phyloP scores from a whole-genome alignment of 1,140 invertebrate genomes.

The Trypoxylus dichotomus region DNA sequence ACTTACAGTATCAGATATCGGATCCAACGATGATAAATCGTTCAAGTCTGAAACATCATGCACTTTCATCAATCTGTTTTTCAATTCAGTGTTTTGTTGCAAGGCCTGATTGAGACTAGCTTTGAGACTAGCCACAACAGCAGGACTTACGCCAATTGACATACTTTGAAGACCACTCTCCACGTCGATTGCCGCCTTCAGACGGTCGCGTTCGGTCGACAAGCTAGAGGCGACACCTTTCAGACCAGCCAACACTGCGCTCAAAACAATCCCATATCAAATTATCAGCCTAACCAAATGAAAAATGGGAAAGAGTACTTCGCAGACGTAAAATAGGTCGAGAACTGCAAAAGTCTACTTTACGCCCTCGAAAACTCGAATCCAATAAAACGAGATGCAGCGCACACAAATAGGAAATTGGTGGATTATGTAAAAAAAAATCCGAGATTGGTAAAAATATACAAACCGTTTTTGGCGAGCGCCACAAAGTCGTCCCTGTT shows the following conservation, averaged over 20 bases:
- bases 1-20: conserved; percentile 55
- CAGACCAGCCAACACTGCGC: conserved; percentile 48
- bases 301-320: background rate
- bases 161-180: conserved; percentile 52
- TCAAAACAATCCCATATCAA: background rate
- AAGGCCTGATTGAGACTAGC: conserved; percentile 65
- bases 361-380: too few relatives aligned
- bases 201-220: conserved; percentile 64
- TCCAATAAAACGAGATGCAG: too few relatives aligned
- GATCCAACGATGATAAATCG: conserved; percentile 58
- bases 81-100: conserved; percentile 74
- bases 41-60: conserved; percentile 65
- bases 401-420: too few relatives aligned
- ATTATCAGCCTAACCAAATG: background rate
- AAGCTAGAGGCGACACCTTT: conserved; percentile 59
- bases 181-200: conserved; percentile 59
- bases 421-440: too few relatives aligned
- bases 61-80: conserved; percentile 66
- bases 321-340: background rate
- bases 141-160: conserved; percentile 40
- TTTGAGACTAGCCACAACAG: conserved; percentile 58
- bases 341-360: too few relatives aligned
- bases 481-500: conserved; percentile 68
- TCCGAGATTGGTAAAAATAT: too few relatives aligned
- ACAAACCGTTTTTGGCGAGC: conserved; percentile 65